Evolutionary conservation across 2,888 invertebrate species (phyloP).

Genomic region (Drosophila trichaetosa): DNA sequence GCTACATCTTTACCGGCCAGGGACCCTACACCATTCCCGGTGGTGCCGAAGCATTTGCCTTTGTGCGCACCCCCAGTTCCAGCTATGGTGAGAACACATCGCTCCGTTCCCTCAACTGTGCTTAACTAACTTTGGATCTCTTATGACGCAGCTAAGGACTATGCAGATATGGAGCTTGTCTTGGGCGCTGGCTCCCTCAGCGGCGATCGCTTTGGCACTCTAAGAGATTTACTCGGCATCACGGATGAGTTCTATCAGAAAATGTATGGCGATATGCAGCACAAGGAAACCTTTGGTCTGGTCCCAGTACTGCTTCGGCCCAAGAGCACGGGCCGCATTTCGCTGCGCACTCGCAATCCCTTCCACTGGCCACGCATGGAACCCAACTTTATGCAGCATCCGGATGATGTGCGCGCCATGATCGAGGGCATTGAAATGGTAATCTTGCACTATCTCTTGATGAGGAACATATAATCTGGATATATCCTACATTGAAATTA

Average conservation of each 20-base stretch:
- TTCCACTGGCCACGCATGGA: conserved; percentile 91
- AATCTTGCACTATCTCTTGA: conserved; percentile 6
- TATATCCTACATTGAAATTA: not conserved
- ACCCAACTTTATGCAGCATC: conserved; percentile 92
- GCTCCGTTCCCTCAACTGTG: rapidly evolving
- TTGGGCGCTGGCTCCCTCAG: conserved; percentile 91
- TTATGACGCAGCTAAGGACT: conserved; percentile 82
- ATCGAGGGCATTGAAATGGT: conserved; percentile 91
- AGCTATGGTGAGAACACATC: conserved; percentile 68
- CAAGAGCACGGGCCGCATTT: conserved; percentile 90
- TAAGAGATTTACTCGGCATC: conserved; percentile 88
- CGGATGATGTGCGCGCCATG: conserved; percentile 90
- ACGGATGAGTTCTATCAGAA: conserved; percentile 85
- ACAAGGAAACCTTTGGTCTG: conserved; percentile 87
- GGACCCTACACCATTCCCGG: conserved; percentile 92
- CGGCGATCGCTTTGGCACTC: conserved; percentile 89
- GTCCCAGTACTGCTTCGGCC: conserved; percentile 91
- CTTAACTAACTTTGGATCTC: not conserved
- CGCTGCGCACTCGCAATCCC: conserved; percentile 90
- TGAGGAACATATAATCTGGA: not conserved
- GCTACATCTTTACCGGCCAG: conserved; percentile 87
- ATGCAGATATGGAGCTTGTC: conserved; percentile 93
- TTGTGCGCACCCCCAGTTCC: conserved; percentile 89
- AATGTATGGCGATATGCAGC: conserved; percentile 82
- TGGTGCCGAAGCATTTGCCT: conserved; percentile 91